Evolutionary conservation across 1,140 invertebrate genomes (phyloP).

Genomic region (Hormaphis cornu): DNA sequence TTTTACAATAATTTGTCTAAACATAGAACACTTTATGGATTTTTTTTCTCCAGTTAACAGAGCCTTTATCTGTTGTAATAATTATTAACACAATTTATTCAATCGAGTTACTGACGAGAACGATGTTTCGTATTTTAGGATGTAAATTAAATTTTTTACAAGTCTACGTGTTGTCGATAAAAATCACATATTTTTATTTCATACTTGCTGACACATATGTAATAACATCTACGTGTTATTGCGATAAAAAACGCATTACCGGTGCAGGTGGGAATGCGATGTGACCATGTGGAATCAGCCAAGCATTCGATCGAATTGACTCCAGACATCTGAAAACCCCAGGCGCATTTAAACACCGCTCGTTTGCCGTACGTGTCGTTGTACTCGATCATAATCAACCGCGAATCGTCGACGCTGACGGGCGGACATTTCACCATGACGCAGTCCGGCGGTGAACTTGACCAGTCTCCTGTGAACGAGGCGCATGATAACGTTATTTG

Average conservation of each 20-base stretch:
- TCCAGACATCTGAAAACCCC: constrained; percentile 66
- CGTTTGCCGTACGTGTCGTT: constrained; percentile 57
- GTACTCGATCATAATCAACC: constrained; percentile 51
- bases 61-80: too few relatives aligned
- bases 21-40: neutral
- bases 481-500: too few relatives aligned
- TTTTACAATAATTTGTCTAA: neutral
- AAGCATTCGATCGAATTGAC: constrained; percentile 64
- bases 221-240: too few relatives aligned
- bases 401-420: constrained; percentile 47
- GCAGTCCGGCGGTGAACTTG: constrained; percentile 58
- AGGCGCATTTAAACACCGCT: constrained; percentile 69
- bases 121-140: too few relatives aligned
- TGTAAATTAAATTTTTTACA: too few relatives aligned
- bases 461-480: constrained; percentile 59
- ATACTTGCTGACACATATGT: too few relatives aligned
- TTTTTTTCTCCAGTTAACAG: neutral
- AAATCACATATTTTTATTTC: too few relatives aligned
- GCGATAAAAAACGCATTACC: neutral
- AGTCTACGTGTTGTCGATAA: too few relatives aligned
- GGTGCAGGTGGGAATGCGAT: constrained; percentile 57
- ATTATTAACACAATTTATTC: neutral
- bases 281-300: constrained; percentile 66
- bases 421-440: constrained; percentile 62
- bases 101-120: too few relatives aligned